Conservation (phyloP, 1,140 invertebrate genomes). For the Drosophila biarmipes region DNA sequence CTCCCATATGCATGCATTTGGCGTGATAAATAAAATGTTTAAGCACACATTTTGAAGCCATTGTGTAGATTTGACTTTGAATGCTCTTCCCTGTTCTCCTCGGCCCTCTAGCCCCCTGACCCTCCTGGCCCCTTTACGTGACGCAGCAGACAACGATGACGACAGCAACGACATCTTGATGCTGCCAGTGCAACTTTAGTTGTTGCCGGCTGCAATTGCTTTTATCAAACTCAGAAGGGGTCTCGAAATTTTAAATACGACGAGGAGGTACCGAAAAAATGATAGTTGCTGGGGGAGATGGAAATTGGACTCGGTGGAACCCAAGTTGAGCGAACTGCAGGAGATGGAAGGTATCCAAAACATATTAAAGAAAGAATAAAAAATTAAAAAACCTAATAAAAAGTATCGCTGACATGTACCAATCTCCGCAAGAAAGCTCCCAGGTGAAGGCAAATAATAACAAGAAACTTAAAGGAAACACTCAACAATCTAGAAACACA, state of each 20-base stretch:
- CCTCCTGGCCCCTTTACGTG: conserved; percentile 46
- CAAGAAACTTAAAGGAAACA: too few species aligned
- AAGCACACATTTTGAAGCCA: conserved; percentile 76
- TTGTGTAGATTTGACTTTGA: conserved; percentile 80
- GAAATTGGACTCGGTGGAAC: too few species aligned
- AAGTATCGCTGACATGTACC: too few species aligned
- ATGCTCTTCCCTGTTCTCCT: conserved; percentile 21
- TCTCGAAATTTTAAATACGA: not conserved
- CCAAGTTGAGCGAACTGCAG: too few species aligned
- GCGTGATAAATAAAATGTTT: conserved; percentile 82
- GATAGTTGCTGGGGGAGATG: too few species aligned
- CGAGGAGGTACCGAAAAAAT: not conserved
- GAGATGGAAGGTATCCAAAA: too few species aligned
- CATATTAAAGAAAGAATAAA: too few species aligned
- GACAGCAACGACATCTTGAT: conserved; percentile 46
- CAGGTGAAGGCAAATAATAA: too few species aligned
- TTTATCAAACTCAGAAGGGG: conserved; percentile 46
- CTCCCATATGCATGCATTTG: conserved; percentile 64
- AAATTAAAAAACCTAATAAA: too few species aligned
- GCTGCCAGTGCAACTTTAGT: conserved; percentile 30
- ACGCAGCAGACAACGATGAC: conserved; percentile 41
- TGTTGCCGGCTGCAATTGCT: conserved; percentile 45
- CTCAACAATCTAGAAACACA: too few species aligned
- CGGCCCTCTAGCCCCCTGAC: not conserved
- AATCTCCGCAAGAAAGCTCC: too few species aligned